Base-by-base conservation (phyloP, 2,113 vertebrate genomes). In the Nothocercus nigrocapillus region DNA sequence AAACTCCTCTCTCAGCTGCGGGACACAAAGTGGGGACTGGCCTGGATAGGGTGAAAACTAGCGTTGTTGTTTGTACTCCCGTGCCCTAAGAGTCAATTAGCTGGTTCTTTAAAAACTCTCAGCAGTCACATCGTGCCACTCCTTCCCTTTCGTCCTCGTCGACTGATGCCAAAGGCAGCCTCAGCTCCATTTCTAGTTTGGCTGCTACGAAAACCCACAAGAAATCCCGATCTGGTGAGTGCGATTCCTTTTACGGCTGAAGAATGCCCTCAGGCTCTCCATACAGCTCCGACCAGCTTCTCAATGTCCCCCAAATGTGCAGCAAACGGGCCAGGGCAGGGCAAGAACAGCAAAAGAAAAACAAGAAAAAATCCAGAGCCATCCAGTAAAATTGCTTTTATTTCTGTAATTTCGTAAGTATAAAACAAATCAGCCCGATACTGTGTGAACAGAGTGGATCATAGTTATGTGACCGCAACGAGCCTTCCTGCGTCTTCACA, bases 351-450 rank as follows among this genome's bases (percentile, higher is more conserved):
- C 0, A n/a, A 61, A 32, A 40, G 30, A 22, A n/a, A 6, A 32
- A 36, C 30, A 22, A n/a, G 11, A 7, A 49, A 49, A 28, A 25
- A 6, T 3, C 15, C 11, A 5, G 19, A 77, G 34, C 27, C 28
- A 45, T 94, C 94, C 94, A 96, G 92, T 72, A 96, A 97, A 97
- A 94, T 77, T n/a, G 77, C 84, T 95, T 96, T 97, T 97, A 97
- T 97, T 97, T 96, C 94, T 90, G 81, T 90, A 77, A 83, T 97
- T 96, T 94, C 45, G 8, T 82, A 89, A 93, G 95, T 97, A 95
- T 96, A 97, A 96, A 97, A 97, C 94, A 94, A 91, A 95, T 92
- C 91, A 95, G 93, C 72, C 95, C 96, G 81, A 95, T 93, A 86
- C 91, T 73, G 93, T 93, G 90, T 88, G 88, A 96, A 93, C 91